Percentiles rank a stretch among this genome's conserved stretches.
These are phyloP conservation scores for Isaurus tuberculatus DNA, from an alignment of 92 coral and sea anemone species.

Conservation along the genomic window DNA sequence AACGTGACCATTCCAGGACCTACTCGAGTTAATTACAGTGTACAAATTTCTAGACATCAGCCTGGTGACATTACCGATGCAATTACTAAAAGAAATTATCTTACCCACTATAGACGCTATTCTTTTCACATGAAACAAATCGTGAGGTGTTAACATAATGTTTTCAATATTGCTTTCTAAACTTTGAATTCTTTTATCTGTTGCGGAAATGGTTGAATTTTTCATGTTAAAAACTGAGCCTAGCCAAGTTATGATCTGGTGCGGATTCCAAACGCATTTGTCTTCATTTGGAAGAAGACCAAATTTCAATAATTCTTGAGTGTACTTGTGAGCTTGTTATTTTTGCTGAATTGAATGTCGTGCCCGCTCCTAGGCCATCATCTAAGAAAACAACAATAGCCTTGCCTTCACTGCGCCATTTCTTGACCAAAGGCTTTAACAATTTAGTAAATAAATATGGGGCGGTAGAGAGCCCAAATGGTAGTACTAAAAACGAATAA, in stretches of 20 bases:
- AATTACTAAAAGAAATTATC: constrained; percentile 49
- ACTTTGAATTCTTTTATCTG: constrained; percentile 45
- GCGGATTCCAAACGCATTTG: constrained; percentile 56
- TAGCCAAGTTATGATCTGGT: constrained; percentile 46
- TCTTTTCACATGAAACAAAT: constrained; percentile 27
- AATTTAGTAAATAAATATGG: constrained; percentile 57
- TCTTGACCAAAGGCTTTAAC: constrained; percentile 39
- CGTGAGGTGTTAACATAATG: neutral
- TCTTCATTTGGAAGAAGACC: constrained; percentile 59
- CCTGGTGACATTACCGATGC: constrained; percentile 61
- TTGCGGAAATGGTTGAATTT: constrained; percentile 43
- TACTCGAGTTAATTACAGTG: constrained; percentile 36
- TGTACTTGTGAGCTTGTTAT: constrained; percentile 35
- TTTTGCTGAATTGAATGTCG: constrained; percentile 16
- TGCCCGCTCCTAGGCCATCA: constrained; percentile 51
- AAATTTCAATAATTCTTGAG: constrained; percentile 49
- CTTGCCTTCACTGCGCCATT: constrained; percentile 41
- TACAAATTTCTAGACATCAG: constrained; percentile 65
- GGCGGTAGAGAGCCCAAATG: constrained; percentile 50
- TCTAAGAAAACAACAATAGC: constrained; percentile 51
- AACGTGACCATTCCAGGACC: constrained; percentile 46
- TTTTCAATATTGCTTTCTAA: constrained; percentile 28
- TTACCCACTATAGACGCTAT: constrained; percentile 55
- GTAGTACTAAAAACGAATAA: constrained; percentile 49
- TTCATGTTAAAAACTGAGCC: constrained; percentile 42